Evolutionary conservation across 2,888 invertebrate genomes (phyloP), one percentile per base, ranked within the genome.

Genomic region (Pogonocherus hispidulus): DNA sequence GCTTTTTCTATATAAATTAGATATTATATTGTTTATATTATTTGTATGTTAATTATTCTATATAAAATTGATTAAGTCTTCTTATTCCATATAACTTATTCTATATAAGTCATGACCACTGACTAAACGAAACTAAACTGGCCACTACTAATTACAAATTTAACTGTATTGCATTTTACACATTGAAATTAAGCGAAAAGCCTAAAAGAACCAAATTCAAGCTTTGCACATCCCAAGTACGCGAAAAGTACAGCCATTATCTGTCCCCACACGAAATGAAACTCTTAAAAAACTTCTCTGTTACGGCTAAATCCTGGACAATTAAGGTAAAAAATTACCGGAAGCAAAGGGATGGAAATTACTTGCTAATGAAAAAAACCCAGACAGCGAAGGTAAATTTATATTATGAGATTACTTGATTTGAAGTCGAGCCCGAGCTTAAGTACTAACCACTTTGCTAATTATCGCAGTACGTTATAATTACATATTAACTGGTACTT

Each of bases 281-380:
- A 16, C 41, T 41, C n/a, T n/a, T n/a, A 41, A 41, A 41, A 41
- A 41, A 4, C n/a, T 37, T 41, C 41, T 41, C 41, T n/a, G 11
- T 14, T 41, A 14, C 41, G 11, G 41, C 14, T 41, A 41, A 41
- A 41, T 41, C 41, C 41, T 5, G 41, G 16, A 41, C 11, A 41
- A 41, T 41, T 41, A 14, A 41, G 41, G 41, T 41, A 41, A 41
- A 41, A 41, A 41, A 41, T 41, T 41, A 41, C 41, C 11, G 41
- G n/a, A 41, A 41, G n/a, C 14, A 16, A 16, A 41, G 16, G 41
- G 41, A 41, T 41, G 41, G 41, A 41, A 41, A 41, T 41, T 41
- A 41, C 41, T 41, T 41, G 41, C 41, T 41, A 41, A 41, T 41
- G 41, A 41, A 41, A 41, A 27, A 41, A 41, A 32, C 32, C 9